A percentile compares a stretch with the other conserved stretches of the same genome.
These are phyloP conservation scores for Drosophila suzukii DNA, from an alignment of 1,140 invertebrate genomes.

Conservation along the genomic window DNA sequence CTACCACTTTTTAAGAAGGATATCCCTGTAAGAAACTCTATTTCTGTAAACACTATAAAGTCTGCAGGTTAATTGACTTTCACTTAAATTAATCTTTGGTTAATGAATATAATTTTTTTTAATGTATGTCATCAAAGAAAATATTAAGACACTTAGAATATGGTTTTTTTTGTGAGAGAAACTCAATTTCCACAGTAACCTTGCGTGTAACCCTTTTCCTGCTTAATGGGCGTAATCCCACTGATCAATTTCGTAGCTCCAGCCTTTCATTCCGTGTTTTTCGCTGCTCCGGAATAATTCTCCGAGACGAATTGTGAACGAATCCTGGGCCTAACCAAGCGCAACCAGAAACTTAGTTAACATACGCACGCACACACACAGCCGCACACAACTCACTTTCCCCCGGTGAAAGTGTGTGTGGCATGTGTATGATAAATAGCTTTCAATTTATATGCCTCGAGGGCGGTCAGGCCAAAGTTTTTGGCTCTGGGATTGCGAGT, in stretches of 20 bases:
- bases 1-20: neutral
- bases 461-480: slow-evolving; percentile 66
- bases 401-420: slow-evolving; percentile 49
- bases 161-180: too few species aligned
- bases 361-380: slow-evolving; percentile 35
- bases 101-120: too few species aligned
- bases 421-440: slow-evolving; percentile 81
- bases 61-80: too few species aligned
- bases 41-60: too few species aligned
- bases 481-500: slow-evolving; percentile 22
- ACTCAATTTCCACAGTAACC: neutral
- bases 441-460: slow-evolving; percentile 81
- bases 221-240: neutral
- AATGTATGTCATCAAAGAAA: too few species aligned
- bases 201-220: neutral
- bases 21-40: too few species aligned
- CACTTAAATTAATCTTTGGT: too few species aligned
- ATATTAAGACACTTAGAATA: too few species aligned
- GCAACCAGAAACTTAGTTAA: slow-evolving; percentile 80
- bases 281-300: slow-evolving; percentile 7
- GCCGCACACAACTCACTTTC: slow-evolving; percentile 28
- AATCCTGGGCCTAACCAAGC: slow-evolving; percentile 58
- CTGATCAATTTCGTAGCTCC: neutral
- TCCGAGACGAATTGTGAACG: slow-evolving; percentile 16
- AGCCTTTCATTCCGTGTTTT: neutral